Percentiles rank a stretch among this genome's conserved stretches.
These are phyloP conservation scores for Drosophila tsacasi DNA, from an alignment of 1,140 invertebrate species.

Conservation along the genomic window DNA sequence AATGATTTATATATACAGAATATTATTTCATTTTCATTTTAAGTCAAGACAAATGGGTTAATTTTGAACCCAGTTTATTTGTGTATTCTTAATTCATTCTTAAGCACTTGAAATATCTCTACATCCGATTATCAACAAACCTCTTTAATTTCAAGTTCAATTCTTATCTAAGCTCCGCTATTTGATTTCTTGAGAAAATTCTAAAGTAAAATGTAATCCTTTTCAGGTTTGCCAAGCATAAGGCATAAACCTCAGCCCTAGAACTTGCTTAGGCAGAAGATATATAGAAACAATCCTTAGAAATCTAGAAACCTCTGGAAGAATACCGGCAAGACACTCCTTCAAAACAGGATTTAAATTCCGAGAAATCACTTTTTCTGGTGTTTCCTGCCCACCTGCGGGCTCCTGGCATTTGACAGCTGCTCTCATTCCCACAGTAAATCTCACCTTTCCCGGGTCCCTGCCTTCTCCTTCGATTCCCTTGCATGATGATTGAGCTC, in stretches of 20 bases:
- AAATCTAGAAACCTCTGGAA: background rate
- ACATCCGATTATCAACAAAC: no score
- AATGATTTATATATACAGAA: no score
- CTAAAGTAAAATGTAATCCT: background rate
- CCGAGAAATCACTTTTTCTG: constrained; percentile 4
- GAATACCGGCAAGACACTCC: background rate
- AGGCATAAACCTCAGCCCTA: background rate
- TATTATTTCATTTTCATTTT: no score
- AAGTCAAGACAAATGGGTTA: background rate
- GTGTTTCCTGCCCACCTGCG: constrained; percentile 15
- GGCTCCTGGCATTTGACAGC: constrained; percentile 23
- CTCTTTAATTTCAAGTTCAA: no score
- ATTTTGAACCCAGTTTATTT: background rate
- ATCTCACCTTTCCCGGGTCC: constrained; percentile 8
- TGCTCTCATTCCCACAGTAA: constrained; percentile 36
- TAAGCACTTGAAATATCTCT: no score
- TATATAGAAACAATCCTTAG: background rate
- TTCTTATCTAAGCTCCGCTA: background rate
- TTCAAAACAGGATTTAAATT: background rate
- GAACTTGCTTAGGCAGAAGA: background rate
- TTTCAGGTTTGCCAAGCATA: background rate
- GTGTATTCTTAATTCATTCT: no score
- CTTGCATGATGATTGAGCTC: constrained; percentile 27
- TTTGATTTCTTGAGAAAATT: background rate
- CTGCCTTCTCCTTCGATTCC: background rate